Evolutionary conservation across 2,113 vertebrate genomes (phyloP).

Genomic region (Acanthisitta chloris): DNA sequence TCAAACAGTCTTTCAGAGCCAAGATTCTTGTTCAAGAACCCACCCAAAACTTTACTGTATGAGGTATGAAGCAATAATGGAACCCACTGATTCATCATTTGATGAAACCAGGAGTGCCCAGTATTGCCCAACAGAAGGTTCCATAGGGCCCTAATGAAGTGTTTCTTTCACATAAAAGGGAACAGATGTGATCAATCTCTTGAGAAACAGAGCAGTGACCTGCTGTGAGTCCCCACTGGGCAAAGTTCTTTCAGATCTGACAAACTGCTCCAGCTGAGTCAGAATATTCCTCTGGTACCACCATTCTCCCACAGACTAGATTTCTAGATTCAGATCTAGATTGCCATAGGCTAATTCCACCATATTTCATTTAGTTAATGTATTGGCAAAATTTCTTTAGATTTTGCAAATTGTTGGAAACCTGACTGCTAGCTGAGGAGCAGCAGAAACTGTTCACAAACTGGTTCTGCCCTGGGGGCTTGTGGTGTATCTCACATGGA

Average conservation of each 20-base stretch:
- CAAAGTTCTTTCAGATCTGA: slow-evolving; percentile 19
- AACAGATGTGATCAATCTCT: slow-evolving; percentile 56
- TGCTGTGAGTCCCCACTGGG: slow-evolving; percentile 36
- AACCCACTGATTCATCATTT: slow-evolving; percentile 36
- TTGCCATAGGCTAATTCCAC: background rate
- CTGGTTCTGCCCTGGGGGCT: background rate
- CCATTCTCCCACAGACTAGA: background rate
- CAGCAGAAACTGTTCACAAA: background rate
- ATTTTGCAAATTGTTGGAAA: background rate
- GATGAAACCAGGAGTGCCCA: slow-evolving; percentile 49
- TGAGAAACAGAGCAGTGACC: slow-evolving; percentile 31
- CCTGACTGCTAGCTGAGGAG: background rate
- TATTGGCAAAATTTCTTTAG: background rate
- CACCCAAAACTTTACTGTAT: slow-evolving; percentile 36
- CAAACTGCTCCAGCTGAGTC: background rate
- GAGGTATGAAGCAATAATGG: slow-evolving; percentile 50
- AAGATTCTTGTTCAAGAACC: slow-evolving; percentile 24
- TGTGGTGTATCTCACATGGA: background rate
- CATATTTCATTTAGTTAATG: background rate
- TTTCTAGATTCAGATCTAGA: slow-evolving; percentile 10
- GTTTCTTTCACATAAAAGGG: slow-evolving; percentile 37
- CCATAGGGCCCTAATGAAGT: slow-evolving; percentile 25
- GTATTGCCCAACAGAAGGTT: slow-evolving; percentile 54
- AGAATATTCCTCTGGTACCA: slow-evolving; percentile 19
- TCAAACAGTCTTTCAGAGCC: background rate